phyloP scores from a whole-genome alignment of 2,888 invertebrate genomes.

The Tryphoninae sp. region DNA sequence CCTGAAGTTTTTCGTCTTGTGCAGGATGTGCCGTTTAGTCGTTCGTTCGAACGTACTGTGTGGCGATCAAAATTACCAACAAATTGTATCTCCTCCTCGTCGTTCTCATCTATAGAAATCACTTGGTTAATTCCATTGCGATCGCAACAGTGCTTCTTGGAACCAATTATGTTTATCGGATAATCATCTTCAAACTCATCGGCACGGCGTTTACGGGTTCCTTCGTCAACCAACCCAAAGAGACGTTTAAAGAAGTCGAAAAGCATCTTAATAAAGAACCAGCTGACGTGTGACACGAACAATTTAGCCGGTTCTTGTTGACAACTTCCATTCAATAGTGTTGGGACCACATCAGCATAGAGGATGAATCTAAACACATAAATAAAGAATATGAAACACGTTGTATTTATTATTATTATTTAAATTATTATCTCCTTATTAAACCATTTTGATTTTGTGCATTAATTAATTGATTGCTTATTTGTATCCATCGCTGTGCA shows the following conservation, averaged over 20 bases:
- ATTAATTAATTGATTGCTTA: too few relatives aligned
- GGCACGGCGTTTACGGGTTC: constrained; percentile 72
- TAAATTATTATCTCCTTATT: background rate
- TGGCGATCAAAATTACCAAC: constrained; percentile 63
- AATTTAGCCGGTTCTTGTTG: background rate
- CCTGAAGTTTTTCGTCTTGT: constrained; percentile 25
- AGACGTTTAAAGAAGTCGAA: constrained; percentile 74
- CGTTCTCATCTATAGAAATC: constrained; percentile 60
- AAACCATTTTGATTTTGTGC: too few relatives aligned
- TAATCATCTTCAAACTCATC: constrained; percentile 57
- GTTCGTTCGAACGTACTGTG: constrained; percentile 53
- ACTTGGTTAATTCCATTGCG: constrained; percentile 40
- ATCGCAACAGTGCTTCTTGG: constrained; percentile 70
- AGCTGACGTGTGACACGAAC: constrained; percentile 54
- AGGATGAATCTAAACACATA: constrained; percentile 7
- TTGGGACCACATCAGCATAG: background rate
- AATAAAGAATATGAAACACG: background rate
- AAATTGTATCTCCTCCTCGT: constrained; percentile 67
- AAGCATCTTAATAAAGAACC: constrained; percentile 63
- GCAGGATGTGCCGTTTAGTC: constrained; percentile 63
- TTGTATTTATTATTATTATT: background rate
- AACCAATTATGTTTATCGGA: constrained; percentile 60
- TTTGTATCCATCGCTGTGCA: too few relatives aligned
- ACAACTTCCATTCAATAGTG: constrained; percentile 58
- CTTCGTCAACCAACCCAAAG: constrained; percentile 72